Conservation (phyloP, 2,797 vertebrate genomes). For the Eupleurogrammus muticus region DNA sequence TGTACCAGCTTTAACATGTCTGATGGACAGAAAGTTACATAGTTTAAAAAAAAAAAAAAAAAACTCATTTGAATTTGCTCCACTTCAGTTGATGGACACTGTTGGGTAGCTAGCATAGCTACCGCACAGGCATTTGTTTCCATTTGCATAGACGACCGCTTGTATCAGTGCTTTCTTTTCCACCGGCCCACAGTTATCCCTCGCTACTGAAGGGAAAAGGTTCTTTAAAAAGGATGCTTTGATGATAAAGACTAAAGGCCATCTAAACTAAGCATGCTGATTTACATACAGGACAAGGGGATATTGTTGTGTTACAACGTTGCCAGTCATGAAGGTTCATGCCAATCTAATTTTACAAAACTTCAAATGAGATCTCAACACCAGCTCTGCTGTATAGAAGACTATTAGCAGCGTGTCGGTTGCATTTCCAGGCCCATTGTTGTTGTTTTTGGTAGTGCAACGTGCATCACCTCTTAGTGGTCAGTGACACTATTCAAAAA, state of each 20-base stretch:
- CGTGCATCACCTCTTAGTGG: background rate
- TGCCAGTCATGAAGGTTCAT: background rate
- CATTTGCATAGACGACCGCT: conserved; percentile 76
- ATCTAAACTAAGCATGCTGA: conserved; percentile 3
- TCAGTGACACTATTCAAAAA: background rate
- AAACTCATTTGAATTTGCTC: conserved; percentile 76
- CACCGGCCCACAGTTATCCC: conserved; percentile 38
- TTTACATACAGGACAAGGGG: conserved; percentile 13
- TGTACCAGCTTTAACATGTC: conserved; percentile 35
- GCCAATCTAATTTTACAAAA: background rate
- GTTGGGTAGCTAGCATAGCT: conserved; percentile 54
- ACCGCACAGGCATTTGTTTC: conserved; percentile 70
- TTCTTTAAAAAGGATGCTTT: conserved; percentile 20
- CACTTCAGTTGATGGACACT: conserved; percentile 50
- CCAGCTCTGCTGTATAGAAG: background rate
- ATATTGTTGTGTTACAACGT: conserved; percentile 1
- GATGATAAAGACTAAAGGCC: conserved; percentile 18
- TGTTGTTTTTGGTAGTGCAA: background rate
- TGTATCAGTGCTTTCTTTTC: conserved; percentile 56
- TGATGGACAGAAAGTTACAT: conserved; percentile 26
- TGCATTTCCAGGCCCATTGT: background rate
- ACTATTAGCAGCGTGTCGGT: background rate
- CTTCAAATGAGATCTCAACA: background rate
- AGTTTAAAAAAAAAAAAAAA: conserved; percentile 27
- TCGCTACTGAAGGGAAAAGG: conserved; percentile 18